These are phyloP conservation scores for Cetoscarus ocellatus DNA, from an alignment of 2,797 vertebrate genomes.

Conservation along the genomic window DNA sequence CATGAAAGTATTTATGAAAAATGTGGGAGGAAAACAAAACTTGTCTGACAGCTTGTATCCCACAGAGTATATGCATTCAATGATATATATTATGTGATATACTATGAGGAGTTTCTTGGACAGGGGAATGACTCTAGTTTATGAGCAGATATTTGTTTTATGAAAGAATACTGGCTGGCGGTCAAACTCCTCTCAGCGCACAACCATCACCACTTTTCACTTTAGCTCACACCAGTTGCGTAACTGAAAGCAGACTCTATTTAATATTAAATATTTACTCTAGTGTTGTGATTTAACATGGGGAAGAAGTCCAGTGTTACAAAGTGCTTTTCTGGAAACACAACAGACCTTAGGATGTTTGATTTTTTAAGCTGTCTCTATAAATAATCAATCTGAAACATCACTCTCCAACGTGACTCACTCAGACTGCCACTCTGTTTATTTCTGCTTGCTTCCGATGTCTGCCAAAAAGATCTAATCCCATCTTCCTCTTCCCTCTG, in stretches of 20 bases:
- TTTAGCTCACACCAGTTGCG: constrained; percentile 30
- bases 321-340: constrained; percentile 31
- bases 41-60: not conserved
- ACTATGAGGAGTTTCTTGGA: constrained; percentile 11
- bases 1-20: not conserved
- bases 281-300: constrained; percentile 24
- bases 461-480: constrained; percentile 60
- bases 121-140: constrained; percentile 20
- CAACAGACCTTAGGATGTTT: constrained; percentile 17
- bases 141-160: constrained; percentile 41
- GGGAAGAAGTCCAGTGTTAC: constrained; percentile 24
- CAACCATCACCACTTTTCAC: constrained; percentile 32
- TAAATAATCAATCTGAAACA: constrained; percentile 47
- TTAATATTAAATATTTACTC: constrained; percentile 55
- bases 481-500: constrained; percentile 24
- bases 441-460: not conserved
- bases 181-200: constrained; percentile 55
- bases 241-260: constrained; percentile 47
- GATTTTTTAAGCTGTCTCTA: constrained; percentile 33
- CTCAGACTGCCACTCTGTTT: constrained; percentile 33
- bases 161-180: constrained; percentile 44
- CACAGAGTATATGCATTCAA: not conserved
- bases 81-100: constrained; percentile 8
- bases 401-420: constrained; percentile 3
- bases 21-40: not conserved